Base-by-base conservation (phyloP, 1,140 invertebrate species). In the Brachionus paranguensis region DNA sequence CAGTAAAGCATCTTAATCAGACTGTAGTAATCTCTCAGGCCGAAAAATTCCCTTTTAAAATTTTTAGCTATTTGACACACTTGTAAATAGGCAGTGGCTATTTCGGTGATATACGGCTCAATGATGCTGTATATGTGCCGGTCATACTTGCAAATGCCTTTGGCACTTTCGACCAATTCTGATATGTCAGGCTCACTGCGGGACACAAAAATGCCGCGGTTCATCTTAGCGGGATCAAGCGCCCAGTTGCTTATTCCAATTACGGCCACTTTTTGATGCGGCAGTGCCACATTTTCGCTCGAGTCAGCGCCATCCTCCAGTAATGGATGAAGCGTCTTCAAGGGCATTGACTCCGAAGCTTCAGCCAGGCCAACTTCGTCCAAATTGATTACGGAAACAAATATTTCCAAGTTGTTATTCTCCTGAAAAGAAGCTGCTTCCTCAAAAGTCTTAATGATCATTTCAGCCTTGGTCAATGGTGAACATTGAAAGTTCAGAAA, bases 221-320 rank as follows among this genome's bases (percentile, higher is more conserved):
- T 88, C 87, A 88, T 88, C 83, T 88, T 88, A 20, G 87, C 87
- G 24, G 87, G 87, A 86, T 88, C 88, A 20, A 89, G 83, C 3
- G 87, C 87, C 88, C 88, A 89, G 85, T 89, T 88, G 43, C 88
- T 88, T 33, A 88, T 89, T 7, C 88, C 88, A 85, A 89, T 87
- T 72, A 88, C 88, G 11, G 86, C 87, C 68, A 88, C 88, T 86
- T 86, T 74, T 81, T 60, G 78, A 47, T 76, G 27, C 12, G 72
- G 20, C 27, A 27, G 12, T 2, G 43, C 43, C 29, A 24, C 7
- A 27, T 14, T 47, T 12, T 81, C 64, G 14, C 41, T 64, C 0
- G 76, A 87, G 86, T 72, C 85, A 0, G 72, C 12, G 8, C 72
- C 72, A 53, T 85, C 85, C 81, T 87, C 86, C 12, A 87, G 78